A percentile compares a stretch with the other conserved stretches of the same genome.
Conservation (phyloP, 2,797 vertebrate genomes). For the Triplophysa yarkandensis region DNA sequence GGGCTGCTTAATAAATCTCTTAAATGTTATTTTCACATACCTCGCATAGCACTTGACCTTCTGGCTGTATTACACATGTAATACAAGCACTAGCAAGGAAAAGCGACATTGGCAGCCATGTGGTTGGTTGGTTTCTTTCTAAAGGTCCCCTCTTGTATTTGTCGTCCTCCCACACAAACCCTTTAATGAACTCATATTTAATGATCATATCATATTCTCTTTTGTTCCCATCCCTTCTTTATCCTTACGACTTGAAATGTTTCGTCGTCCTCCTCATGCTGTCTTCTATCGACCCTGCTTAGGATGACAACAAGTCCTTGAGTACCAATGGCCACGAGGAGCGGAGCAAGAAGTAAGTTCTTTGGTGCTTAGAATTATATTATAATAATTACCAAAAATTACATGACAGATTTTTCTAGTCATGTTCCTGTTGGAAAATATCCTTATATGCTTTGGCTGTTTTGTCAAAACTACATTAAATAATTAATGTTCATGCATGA, state of each 20-base stretch:
- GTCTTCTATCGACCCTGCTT: constrained; percentile 96
- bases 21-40: constrained; percentile 57
- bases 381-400: too few relatives aligned
- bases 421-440: too few relatives aligned
- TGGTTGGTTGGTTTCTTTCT: constrained; percentile 77
- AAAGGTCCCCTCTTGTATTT: constrained; percentile 70
- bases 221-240: constrained; percentile 84
- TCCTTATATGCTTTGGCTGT: too few relatives aligned
- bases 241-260: constrained; percentile 92
- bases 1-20: constrained; percentile 74
- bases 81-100: constrained; percentile 65
- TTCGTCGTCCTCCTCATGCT: constrained; percentile 93
- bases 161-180: constrained; percentile 52
- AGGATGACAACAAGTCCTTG: constrained; percentile 93
- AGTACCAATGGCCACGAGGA: constrained; percentile 93
- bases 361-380: neutral
- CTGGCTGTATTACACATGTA: constrained; percentile 63
- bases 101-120: constrained; percentile 71
- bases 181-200: constrained; percentile 78
- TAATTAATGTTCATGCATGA: too few relatives aligned
- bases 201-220: constrained; percentile 89
- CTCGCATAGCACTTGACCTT: constrained; percentile 54
- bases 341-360: constrained; percentile 89
- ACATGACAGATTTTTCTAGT: too few relatives aligned
- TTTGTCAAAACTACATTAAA: too few relatives aligned